phyloP scores from a whole-genome alignment of 2,113 vertebrate genomes.

The Rhabdornis inornatus region DNA sequence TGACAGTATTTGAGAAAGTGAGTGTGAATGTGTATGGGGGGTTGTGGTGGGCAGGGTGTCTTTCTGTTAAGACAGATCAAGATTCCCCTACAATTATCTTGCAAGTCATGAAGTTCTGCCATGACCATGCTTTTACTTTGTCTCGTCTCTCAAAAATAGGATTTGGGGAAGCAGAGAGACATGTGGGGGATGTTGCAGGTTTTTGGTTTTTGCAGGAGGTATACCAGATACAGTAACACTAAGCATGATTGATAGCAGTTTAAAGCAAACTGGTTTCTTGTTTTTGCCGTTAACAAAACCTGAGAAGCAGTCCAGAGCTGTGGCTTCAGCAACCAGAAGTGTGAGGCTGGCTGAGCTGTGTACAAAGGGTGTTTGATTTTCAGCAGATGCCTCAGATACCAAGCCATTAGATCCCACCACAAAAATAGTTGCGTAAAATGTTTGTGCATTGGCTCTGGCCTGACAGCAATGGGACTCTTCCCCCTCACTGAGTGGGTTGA shows the following conservation, averaged over 20 bases:
- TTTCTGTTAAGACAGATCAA: not conserved
- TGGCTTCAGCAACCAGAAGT: slow-evolving; percentile 80
- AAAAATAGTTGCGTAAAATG: slow-evolving; percentile 81
- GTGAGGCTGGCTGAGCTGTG: slow-evolving; percentile 72
- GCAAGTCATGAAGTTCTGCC: slow-evolving; percentile 55
- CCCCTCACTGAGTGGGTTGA: not conserved
- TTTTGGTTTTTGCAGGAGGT: slow-evolving; percentile 60
- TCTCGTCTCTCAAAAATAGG: slow-evolving; percentile 31
- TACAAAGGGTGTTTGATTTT: slow-evolving; percentile 88
- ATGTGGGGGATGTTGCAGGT: not conserved
- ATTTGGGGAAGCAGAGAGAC: not conserved
- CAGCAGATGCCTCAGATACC: slow-evolving; percentile 88
- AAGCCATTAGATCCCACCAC: slow-evolving; percentile 82
- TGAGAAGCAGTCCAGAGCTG: slow-evolving; percentile 69
- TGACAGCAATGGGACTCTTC: slow-evolving; percentile 19
- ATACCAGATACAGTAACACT: slow-evolving; percentile 34
- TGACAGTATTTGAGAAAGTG: not conserved
- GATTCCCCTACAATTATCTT: slow-evolving; percentile 59
- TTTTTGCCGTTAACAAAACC: slow-evolving; percentile 58
- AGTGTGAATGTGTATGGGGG: not conserved
- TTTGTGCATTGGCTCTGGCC: slow-evolving; percentile 25
- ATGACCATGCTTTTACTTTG: slow-evolving; percentile 1
- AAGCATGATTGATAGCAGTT: slow-evolving; percentile 66
- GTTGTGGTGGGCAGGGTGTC: not conserved
- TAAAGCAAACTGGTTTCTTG: slow-evolving; percentile 14